Evolutionary conservation across 2,888 invertebrate species (phyloP).

Genomic region (Spodoptera picta): DNA sequence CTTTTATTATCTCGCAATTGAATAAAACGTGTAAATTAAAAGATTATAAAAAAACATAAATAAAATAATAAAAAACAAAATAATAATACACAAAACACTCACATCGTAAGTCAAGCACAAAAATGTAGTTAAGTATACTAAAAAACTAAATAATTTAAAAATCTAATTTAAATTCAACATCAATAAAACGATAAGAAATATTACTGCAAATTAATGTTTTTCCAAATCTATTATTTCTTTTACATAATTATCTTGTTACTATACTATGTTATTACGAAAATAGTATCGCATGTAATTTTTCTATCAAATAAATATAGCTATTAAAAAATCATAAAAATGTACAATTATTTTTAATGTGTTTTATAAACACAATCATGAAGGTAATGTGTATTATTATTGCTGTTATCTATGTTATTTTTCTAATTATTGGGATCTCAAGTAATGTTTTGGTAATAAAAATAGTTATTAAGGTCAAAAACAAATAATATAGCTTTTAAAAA

Average conservation of each 20-base stretch:
- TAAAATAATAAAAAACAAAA: background rate
- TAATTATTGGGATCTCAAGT: too few relatives aligned
- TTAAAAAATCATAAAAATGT: constrained; percentile 27
- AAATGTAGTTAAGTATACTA: background rate
- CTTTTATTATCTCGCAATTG: background rate
- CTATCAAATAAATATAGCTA: constrained; percentile 6
- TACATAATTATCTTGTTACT: constrained; percentile 8
- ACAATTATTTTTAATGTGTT: constrained; percentile 25
- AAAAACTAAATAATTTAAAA: background rate
- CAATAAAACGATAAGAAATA: constrained; percentile 6
- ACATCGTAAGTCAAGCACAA: constrained; percentile 1
- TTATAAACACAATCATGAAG: constrained; percentile 9
- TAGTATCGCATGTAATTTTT: constrained; percentile 14
- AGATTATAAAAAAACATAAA: background rate
- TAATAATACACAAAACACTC: background rate
- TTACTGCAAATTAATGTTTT: constrained; percentile 15
- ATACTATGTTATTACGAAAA: constrained; percentile 14
- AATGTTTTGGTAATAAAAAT: background rate
- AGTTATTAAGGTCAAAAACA: background rate
- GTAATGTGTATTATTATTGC: background rate
- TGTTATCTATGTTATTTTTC: too few relatives aligned
- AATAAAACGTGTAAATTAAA: background rate
- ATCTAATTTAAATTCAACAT: background rate
- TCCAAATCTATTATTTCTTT: constrained; percentile 18
- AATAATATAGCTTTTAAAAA: background rate